Percentiles rank a stretch among this genome's conserved stretches.
phyloP scores from a whole-genome alignment of 2,113 vertebrate species.

The Campylomormyrus numenius region DNA sequence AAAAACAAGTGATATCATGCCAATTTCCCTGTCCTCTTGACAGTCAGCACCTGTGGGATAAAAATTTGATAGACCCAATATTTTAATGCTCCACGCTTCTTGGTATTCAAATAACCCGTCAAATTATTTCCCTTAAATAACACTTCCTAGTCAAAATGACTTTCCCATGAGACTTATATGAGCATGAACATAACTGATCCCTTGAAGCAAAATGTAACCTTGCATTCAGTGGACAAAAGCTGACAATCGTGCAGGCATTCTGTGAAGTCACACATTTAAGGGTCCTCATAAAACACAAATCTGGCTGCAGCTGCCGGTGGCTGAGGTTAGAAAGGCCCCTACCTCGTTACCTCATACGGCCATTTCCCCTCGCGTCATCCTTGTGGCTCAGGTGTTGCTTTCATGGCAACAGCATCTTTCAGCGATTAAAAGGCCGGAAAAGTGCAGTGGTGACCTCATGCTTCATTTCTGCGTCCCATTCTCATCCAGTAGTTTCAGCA shows the following conservation, averaged over 20 bases:
- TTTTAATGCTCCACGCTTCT: background rate
- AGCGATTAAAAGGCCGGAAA: slow-evolving; percentile 7
- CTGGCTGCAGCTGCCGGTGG: slow-evolving; percentile 18
- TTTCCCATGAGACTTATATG: background rate
- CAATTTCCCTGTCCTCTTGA: background rate
- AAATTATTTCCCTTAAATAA: background rate
- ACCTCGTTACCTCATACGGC: slow-evolving; percentile 22
- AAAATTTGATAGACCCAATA: background rate
- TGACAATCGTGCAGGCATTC: background rate
- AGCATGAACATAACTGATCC: slow-evolving; percentile 6
- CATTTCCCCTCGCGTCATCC: slow-evolving; percentile 27
- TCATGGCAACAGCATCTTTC: slow-evolving; percentile 22
- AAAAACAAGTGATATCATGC: background rate
- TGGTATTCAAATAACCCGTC: background rate
- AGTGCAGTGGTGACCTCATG: slow-evolving; percentile 31
- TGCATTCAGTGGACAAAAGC: background rate
- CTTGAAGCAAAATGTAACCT: background rate
- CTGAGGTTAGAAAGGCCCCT: slow-evolving; percentile 7
- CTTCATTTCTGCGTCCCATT: slow-evolving; percentile 13
- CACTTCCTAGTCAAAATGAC: background rate
- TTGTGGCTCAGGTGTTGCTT: slow-evolving; percentile 31
- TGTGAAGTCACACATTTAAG: slow-evolving; percentile 14
- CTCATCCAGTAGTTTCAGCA: slow-evolving; percentile 30
- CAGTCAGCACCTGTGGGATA: background rate
- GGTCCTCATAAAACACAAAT: background rate